A percentile compares a stretch with the other conserved stretches of the same genome.
These are phyloP conservation scores for Lates calcarifer DNA, from an alignment of 2,113 vertebrate genomes.

Conservation along the genomic window DNA sequence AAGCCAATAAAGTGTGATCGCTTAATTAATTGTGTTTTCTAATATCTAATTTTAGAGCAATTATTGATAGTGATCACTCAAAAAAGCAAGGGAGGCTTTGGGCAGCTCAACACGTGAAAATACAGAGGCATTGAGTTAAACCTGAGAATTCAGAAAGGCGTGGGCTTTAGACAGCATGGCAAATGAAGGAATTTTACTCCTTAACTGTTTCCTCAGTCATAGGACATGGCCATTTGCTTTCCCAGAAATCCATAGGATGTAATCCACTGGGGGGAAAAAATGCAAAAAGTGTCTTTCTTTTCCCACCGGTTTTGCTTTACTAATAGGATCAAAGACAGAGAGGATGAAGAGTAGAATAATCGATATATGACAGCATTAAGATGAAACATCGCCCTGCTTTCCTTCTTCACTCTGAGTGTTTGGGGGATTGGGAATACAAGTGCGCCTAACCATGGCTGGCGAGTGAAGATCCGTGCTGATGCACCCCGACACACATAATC, in stretches of 20 bases:
- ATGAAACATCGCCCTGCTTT: slow-evolving; percentile 57
- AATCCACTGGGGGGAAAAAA: slow-evolving; percentile 31
- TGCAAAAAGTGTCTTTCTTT: slow-evolving; percentile 25
- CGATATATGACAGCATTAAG: slow-evolving; percentile 52
- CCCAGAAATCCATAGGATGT: slow-evolving; percentile 38
- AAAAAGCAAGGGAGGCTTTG: neutral
- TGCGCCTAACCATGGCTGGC: slow-evolving; percentile 27
- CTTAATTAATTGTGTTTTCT: neutral
- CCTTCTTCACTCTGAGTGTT: slow-evolving; percentile 42
- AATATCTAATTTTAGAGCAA: neutral
- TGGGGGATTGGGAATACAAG: slow-evolving; percentile 59
- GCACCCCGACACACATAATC: slow-evolving; percentile 61
- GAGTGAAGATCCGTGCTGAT: slow-evolving; percentile 55
- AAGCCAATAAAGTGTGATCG: neutral
- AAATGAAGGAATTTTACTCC: slow-evolving; percentile 51
- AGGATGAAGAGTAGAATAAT: slow-evolving; percentile 63
- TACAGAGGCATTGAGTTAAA: slow-evolving; percentile 24
- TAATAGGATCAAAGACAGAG: slow-evolving; percentile 61
- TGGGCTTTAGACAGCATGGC: slow-evolving; percentile 43
- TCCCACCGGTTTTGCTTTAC: slow-evolving; percentile 55
- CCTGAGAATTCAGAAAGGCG: neutral
- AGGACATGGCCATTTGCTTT: slow-evolving; percentile 34
- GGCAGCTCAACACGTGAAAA: slow-evolving; percentile 2
- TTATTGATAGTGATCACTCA: neutral
- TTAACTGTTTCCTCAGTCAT: slow-evolving; percentile 41